Conservation (phyloP, 2,888 invertebrate genomes). For the Periphyllus acericola region DNA sequence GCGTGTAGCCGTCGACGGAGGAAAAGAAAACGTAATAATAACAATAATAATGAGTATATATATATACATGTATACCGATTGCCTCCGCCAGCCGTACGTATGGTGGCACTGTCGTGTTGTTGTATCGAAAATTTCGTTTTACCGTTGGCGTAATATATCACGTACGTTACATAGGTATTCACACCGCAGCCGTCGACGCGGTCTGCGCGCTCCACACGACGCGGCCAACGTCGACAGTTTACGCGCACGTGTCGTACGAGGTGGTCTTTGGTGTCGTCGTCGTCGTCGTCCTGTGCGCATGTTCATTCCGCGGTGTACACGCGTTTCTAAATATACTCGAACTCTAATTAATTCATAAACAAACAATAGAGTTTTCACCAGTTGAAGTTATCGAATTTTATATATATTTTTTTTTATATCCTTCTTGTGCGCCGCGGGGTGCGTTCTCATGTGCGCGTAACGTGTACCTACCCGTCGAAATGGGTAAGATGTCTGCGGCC, state of each 20-base stretch:
- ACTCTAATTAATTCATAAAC: too few species aligned
- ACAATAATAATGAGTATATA: constrained; percentile 17
- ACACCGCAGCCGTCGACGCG: neutral
- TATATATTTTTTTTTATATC: neutral
- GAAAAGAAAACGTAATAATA: constrained; percentile 19
- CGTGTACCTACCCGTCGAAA: constrained; percentile 64
- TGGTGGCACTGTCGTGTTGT: neutral
- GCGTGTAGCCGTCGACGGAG: neutral
- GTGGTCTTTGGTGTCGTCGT: neutral
- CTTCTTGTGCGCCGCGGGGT: neutral
- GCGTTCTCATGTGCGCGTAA: neutral
- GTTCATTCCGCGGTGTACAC: neutral
- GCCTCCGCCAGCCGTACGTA: neutral
- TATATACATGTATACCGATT: too few species aligned
- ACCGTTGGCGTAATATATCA: constrained; percentile 10
- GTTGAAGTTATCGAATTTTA: neutral
- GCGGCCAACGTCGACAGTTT: constrained; percentile 34
- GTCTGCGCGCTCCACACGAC: neutral
- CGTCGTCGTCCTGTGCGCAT: neutral
- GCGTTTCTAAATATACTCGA: neutral
- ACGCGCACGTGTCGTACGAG: constrained; percentile 53
- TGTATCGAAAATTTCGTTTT: constrained; percentile 30
- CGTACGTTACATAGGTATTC: neutral
- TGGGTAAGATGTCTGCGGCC: constrained; percentile 77
- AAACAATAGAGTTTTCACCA: neutral